phyloP scores from a whole-genome alignment of 2,888 invertebrate genomes.

The Azorinus chamasolen region DNA sequence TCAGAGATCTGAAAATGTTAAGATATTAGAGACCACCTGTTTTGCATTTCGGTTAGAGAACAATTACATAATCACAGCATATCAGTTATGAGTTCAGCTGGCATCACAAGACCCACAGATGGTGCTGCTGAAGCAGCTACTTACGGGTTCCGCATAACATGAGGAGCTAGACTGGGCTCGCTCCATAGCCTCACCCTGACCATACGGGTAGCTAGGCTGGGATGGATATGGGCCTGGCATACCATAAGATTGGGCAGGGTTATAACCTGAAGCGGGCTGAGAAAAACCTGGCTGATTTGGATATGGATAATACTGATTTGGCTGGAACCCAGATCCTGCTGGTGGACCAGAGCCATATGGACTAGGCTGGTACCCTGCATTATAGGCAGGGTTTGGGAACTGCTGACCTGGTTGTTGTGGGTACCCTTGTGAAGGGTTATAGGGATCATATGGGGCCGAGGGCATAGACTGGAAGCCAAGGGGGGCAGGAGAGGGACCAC shows the following conservation, averaged over 20 bases:
- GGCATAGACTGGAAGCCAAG: slow-evolving; percentile 38
- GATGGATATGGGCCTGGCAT: slow-evolving; percentile 16
- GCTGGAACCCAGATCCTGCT: slow-evolving; percentile 24
- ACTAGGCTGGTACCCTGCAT: slow-evolving; percentile 53
- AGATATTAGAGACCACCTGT: too few relatives aligned
- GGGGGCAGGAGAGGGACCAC: slow-evolving; percentile 9
- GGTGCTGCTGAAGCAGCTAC: slow-evolving; percentile 28
- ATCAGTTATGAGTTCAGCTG: slow-evolving; percentile 19
- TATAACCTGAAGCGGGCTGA: slow-evolving; percentile 7
- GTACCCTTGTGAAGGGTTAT: slow-evolving; percentile 23
- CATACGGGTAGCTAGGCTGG: slow-evolving; percentile 51
- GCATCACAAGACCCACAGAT: slow-evolving; percentile 6
- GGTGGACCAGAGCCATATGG: slow-evolving; percentile 30
- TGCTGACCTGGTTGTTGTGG: slow-evolving; percentile 31
- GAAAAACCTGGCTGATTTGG: slow-evolving; percentile 29
- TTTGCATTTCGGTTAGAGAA: too few relatives aligned
- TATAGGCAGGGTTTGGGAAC: slow-evolving; percentile 47
- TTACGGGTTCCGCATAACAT: slow-evolving; percentile 59
- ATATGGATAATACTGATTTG: slow-evolving; percentile 33
- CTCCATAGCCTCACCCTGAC: slow-evolving; percentile 62
- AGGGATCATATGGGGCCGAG: slow-evolving; percentile 25
- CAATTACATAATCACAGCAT: slow-evolving; percentile 6
- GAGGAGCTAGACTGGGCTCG: slow-evolving; percentile 46
- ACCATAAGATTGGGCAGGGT: slow-evolving; percentile 28
- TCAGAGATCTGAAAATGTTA: too few relatives aligned